Evolutionary conservation across 2,888 invertebrate genomes (phyloP), one percentile per base, ranked within the genome.

Genomic region (Cryptocephalus moraei): DNA sequence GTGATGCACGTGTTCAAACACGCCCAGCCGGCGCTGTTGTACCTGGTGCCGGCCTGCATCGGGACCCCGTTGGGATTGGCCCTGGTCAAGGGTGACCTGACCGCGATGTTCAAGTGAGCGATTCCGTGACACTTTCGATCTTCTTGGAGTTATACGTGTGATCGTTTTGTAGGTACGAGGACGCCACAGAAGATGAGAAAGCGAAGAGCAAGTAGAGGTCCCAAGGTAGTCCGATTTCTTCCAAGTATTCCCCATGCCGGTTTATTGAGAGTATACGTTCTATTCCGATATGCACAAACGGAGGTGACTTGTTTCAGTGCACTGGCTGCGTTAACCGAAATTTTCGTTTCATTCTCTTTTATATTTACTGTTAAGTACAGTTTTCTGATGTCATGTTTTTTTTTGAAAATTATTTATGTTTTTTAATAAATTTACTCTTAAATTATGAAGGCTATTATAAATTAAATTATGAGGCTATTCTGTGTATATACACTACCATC

Each of bases 1-100:
- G 91, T 99, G 50, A 97, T 99, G 95, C 95, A 97, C 74, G 78
- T 92, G 57, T 99, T 94, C 74, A 92, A 94, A 71, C 96, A 95
- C 74, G 96, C 96, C 22, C 93, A 99, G 78, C 99, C 99, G 1
- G 99, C 99, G 45, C 77, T 99, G 49, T 74, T 99, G 61, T 99
- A 99, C 73, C 77, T 99, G 55, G 99, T 99, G 51, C 99, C 99
- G 8, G 90, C 93, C 10, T 99, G 99, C 71, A 76, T 96, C 58
- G 90, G 86, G 52, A 86, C 91, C 36, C 99, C 99, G 11, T 70
- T 95, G 32, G 64, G 84, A n/a, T 73, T 96, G 10, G 96, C 97
- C 9, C 71, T 92, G 36, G 68, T 94, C 33, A 83, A 87, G 62
- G 97, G 97, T 22, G 97, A 99, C 66, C 73, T 95, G 47, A 86